Evolutionary conservation across 2,797 vertebrate genomes (phyloP), one percentile per base, ranked within the genome.

Genomic region (Danionella dracula): DNA sequence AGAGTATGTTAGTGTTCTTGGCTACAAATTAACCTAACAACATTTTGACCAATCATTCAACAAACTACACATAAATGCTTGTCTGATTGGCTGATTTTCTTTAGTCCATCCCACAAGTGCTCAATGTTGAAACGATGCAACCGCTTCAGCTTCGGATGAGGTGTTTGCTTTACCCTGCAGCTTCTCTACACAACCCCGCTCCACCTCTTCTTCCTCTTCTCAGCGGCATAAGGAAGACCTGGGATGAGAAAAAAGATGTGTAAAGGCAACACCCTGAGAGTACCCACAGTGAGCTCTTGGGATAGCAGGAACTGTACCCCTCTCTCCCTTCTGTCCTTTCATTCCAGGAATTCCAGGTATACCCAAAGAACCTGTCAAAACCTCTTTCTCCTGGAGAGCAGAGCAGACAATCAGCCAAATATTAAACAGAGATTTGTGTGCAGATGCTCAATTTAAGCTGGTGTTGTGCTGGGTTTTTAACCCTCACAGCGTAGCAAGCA

Each of bases 131-230:
- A 34, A 34, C 8, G 10, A 34, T 35, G 32, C 1, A 10, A 35
- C 3, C 32, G 3, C 3, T 8, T 35, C 32, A 8, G 8, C 32
- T 35, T 35, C 8, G 10, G 32, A 35, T 10, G 10, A 8, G 32
- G 32, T 9, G 32, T 35, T 9, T 3, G 12, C 17, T 13, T 17
- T 4, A 19, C 41, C 3, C 10, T 17, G 7, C 1, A 1, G 5
- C 53, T 15, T 10, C 21, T 9, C 86, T 79, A 86, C 58, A 75
- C 76, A 0, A 82, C 89, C 19, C 35, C 9, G 5, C 70, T 45
- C 1, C 78, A 89, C 78, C 90, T 86, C 75, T 85, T 90, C 78
- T 76, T 91, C n/a, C n/a, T n/a, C 40, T 90, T 90, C 8, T 81
- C 81, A 4, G 55, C 61, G 2, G 79, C 82, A 58, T 76, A 46